Base-by-base conservation (phyloP, 2,888 invertebrate genomes). In the Parelbella ahira region DNA sequence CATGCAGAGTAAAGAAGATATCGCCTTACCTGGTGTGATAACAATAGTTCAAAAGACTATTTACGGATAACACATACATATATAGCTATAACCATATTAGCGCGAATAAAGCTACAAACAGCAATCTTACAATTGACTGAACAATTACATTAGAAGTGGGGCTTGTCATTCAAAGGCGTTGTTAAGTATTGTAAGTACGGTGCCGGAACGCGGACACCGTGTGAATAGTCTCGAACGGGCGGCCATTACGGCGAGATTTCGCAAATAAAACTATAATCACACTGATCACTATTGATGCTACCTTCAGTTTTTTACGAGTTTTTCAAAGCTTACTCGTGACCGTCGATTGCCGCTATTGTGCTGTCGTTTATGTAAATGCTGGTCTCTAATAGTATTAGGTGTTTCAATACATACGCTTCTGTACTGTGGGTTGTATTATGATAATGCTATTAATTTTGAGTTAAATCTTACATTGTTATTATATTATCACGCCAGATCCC, bases 231-330 rank as follows among this genome's bases (percentile, higher is more conserved):
- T 19, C 8, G 9, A 37, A 19, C 60, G 60, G 56, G 60, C 65
- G 37, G 57, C 58, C 68, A 74, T 72, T 74, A 77, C 56, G 59
- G 56, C n/a, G n/a, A n/a, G 68, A 77, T 77, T 75, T 76, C 63
- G 71, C 66, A 75, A 76, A 77, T 76, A 71, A 76, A 77, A 77
- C 74, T 68, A 77, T 76, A 76, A 77, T 78, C 68, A 75, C 71
- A 71, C 69, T 69, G 68, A 49, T 52, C 56, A 56, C 61, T 56
- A 63, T 68, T 69, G 61, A 68, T 60, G 67, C 65, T 73, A 68
- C 68, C 69, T 74, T 60, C 68, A 72, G 69, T 71, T 72, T 67
- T 59, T 62, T 59, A 53, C 54, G 8, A 37, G 25, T 34, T 34
- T 33, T 33, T 33, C n/a, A 34, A 34, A 34, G 39, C 30, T 39